Evolutionary conservation across 2,797 vertebrate genomes (phyloP), one percentile per base, ranked within the genome.

Genomic region (Gorsachius magnificus): DNA sequence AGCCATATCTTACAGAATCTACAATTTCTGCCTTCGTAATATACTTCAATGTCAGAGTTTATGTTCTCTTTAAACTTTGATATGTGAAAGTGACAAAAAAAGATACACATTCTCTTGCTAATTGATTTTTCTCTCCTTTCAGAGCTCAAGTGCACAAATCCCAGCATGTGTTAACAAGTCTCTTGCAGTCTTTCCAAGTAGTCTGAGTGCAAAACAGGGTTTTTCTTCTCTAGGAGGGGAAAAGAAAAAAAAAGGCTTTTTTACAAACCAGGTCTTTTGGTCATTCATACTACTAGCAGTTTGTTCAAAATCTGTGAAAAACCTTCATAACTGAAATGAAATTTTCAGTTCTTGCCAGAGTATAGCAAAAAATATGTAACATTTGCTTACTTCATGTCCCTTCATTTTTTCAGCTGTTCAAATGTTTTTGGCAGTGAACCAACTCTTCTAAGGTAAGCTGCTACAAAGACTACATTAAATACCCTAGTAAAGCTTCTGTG

Each of bases 61-160:
- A 65, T 54, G n/a, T 58, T 94, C 17, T 87, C n/a, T 77, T 97
- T 90, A 93, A 96, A 96, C 38, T 76, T 90, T 25, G 51, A 33
- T 48, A 46, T 14, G n/a, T 87, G 41, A 70, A 93, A 88, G 41
- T 61, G 79, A 81, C 72, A 60, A 68, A 89, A 89, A 88, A 92
- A 68, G 16, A 51, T 89, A 38, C 20, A 72, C 46, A 36, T 78
- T 75, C 65, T 82, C 19, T 38, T 60, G 31, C 56, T 96, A 95
- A 93, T 81, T 95, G 69, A 91, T 87, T 95, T 91, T 89, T 65
- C 21, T 87, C 26, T 95, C 38, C 22, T 84, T 65, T 86, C 45
- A 51, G 58, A 84, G 16, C 35, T 80, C 41, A 90, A 90, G 28
- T 61, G 25, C 17, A 78, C 45, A 85, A 70, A 79, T 72, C 63